Conservation (phyloP, 2,888 invertebrate genomes). For the Aelia acuminata region DNA sequence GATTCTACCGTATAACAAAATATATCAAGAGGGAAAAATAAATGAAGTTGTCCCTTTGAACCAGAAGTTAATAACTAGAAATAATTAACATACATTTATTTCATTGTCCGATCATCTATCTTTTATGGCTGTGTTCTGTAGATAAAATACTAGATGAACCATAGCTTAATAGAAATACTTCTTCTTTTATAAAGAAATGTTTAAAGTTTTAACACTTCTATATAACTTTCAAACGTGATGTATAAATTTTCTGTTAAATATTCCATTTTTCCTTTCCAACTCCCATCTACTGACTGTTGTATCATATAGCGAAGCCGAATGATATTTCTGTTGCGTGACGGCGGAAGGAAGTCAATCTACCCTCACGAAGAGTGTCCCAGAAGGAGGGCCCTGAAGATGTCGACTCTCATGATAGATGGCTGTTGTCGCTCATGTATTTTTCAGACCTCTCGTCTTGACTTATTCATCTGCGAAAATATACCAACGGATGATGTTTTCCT, state of each 20-base stretch:
- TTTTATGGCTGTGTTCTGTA: no score
- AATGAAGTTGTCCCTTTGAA: no score
- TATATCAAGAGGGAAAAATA: no score
- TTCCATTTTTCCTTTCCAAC: neutral
- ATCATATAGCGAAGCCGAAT: neutral
- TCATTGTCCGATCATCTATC: no score
- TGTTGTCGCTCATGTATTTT: conserved; percentile 36
- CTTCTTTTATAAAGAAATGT: no score
- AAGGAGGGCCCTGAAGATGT: neutral
- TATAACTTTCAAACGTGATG: neutral
- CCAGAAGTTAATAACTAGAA: no score
- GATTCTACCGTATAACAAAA: no score
- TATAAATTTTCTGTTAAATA: neutral
- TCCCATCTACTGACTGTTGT: neutral
- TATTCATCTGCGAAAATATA: conserved; percentile 44
- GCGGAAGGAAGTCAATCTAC: conserved; percentile 25
- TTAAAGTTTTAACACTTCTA: no score
- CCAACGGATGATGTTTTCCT: conserved; percentile 17
- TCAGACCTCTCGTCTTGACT: neutral
- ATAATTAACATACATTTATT: no score
- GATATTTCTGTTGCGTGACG: conserved; percentile 45
- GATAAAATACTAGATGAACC: no score
- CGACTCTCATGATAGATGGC: conserved; percentile 31
- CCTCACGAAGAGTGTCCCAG: conserved; percentile 39
- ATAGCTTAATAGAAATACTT: no score